Base-by-base conservation (phyloP, 2,113 vertebrate species). In the Astur gentilis region DNA sequence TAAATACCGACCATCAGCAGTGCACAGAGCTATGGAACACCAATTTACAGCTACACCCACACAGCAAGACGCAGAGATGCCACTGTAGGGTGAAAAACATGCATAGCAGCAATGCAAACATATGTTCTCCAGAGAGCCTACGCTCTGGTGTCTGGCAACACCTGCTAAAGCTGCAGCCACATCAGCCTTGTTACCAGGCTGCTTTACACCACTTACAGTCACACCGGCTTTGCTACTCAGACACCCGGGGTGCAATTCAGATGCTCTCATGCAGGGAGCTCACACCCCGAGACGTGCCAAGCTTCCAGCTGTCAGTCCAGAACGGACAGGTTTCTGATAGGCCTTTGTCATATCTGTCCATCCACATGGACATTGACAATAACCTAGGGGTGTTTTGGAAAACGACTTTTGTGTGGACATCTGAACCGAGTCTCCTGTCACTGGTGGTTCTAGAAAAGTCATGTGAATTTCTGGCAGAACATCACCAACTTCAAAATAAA, bases 231-330 rank as follows among this genome's bases (percentile, higher is more conserved):
- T 55, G 25, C 73, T 69, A n/a, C 23, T 71, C n/a, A 27, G 19
- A 14, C 38, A 77, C 34, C 58, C 10, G 14, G 34, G n/a, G 11
- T 31, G 6, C 50, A 38, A 49, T 44, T 89, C 16, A 55, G 31
- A 49, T 17, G 7, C 16, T 38, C 15, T 44, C 20, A 26, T 0
- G 2, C 13, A 42, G 50, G 38, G 38, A 65, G 34, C 31, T 54
- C 4, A 0, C 27, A 13, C 34, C 16, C 29, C 11, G 17, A 81
- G 67, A 22, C 5, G 12, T 0, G 1, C 22, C 31, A 60, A 65
- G 40, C 27, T 82, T 78, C 42, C 47, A 32, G 42, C 76, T 57
- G 42, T 40, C 52, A 72, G 52, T 15, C 32, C 47, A 52, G 60
- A 60, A 55, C 0, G 2, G 36, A 19, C 13, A 89, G 16, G n/a